phyloP scores from a whole-genome alignment of 1,140 invertebrate genomes.

The Hycleus phaleratus region DNA sequence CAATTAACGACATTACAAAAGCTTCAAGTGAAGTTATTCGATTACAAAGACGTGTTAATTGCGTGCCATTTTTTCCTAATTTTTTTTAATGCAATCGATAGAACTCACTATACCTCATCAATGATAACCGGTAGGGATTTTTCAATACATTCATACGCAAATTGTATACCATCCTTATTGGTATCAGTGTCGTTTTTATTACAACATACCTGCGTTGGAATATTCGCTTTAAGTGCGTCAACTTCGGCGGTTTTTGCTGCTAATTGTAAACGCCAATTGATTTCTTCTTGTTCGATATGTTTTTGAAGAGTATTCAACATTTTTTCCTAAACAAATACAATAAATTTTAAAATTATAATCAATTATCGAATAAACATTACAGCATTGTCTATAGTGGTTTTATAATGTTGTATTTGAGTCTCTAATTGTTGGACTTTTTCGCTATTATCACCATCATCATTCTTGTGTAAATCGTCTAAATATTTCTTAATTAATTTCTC shows the following conservation, averaged over 20 bases:
- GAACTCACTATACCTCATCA: conserved; percentile 42
- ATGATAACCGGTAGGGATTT: conserved; percentile 48
- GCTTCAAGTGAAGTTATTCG: too few relatives aligned
- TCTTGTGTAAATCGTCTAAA: conserved; percentile 11
- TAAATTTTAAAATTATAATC: not conserved
- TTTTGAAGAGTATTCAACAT: conserved; percentile 61
- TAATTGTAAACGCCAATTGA: conserved; percentile 57
- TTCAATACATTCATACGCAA: conserved; percentile 52
- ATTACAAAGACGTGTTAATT: too few relatives aligned
- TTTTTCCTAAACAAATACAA: conserved; percentile 48
- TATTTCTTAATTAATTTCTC: conserved; percentile 20
- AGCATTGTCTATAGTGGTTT: conserved; percentile 66
- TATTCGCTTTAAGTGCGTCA: too few relatives aligned
- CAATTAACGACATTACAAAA: too few relatives aligned
- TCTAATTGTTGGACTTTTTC: conserved; percentile 50
- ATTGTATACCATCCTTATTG: conserved; percentile 46
- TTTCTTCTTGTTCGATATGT: conserved; percentile 62
- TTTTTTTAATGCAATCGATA: not conserved
- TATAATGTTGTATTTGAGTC: conserved; percentile 59
- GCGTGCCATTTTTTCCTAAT: too few relatives aligned
- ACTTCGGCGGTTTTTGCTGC: conserved; percentile 51
- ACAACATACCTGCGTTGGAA: too few relatives aligned
- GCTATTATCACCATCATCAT: conserved; percentile 5
- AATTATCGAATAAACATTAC: conserved; percentile 42
- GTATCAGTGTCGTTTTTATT: not conserved